Evolutionary conservation across 2,888 invertebrate species (phyloP).

Genomic region (Melanargia galathea): DNA sequence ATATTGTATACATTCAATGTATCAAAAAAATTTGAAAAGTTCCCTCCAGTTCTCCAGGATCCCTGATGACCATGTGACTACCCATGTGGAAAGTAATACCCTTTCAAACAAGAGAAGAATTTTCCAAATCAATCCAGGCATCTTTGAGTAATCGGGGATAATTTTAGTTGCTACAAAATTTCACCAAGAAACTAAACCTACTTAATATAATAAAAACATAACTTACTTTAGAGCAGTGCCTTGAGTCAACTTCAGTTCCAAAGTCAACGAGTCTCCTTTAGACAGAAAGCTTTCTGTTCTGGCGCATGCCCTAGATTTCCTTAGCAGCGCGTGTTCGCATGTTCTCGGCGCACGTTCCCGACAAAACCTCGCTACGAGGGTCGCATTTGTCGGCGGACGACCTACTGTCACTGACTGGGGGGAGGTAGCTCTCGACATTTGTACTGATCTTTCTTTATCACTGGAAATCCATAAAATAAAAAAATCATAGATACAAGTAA

Average conservation of each 20-base stretch:
- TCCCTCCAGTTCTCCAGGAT: too few species aligned
- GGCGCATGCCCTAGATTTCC: conserved; percentile 87
- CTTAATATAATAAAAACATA: not conserved
- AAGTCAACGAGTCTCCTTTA: conserved; percentile 89
- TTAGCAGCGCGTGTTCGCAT: conserved; percentile 90
- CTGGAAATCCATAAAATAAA: conserved; percentile 48
- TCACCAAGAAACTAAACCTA: not conserved
- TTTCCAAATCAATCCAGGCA: too few species aligned
- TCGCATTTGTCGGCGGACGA: conserved; percentile 87
- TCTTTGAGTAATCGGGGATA: too few species aligned
- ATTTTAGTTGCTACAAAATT: too few species aligned
- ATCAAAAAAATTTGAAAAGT: too few species aligned
- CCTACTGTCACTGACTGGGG: conserved; percentile 76
- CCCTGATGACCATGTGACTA: too few species aligned
- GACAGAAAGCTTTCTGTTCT: conserved; percentile 92
- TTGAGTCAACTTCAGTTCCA: conserved; percentile 90
- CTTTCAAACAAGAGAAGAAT: too few species aligned
- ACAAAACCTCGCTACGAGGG: conserved; percentile 90
- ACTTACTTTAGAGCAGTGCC: conserved; percentile 91
- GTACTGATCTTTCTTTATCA: conserved; percentile 75
- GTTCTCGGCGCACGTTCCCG: conserved; percentile 90
- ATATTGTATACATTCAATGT: too few species aligned
- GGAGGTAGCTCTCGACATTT: conserved; percentile 77
- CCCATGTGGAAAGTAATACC: too few species aligned
- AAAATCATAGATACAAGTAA: too few species aligned